Conservation (phyloP, 2,888 invertebrate species). For the Tuta absoluta region DNA sequence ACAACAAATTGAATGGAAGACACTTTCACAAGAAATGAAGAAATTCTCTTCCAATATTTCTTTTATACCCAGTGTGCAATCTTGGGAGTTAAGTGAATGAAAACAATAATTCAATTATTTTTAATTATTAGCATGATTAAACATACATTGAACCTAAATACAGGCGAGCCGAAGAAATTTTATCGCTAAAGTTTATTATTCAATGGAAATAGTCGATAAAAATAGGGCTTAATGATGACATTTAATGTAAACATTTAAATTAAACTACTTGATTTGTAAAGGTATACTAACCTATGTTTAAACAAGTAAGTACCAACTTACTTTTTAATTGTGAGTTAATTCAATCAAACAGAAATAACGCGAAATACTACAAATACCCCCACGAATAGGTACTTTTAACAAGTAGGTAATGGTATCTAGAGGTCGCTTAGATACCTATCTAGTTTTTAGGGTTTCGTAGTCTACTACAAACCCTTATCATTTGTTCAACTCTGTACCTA, state of each 20-base stretch:
- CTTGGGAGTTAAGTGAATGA: background rate
- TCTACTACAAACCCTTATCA: too few species aligned
- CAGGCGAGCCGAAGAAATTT: background rate
- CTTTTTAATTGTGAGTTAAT: too few species aligned
- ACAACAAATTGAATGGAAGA: background rate
- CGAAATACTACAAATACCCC: too few species aligned
- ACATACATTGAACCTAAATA: slow-evolving; percentile 10
- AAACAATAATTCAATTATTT: slow-evolving; percentile 17
- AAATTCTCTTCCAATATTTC: background rate
- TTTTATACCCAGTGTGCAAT: slow-evolving; percentile 1
- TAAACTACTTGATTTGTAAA: background rate
- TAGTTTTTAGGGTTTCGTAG: too few species aligned
- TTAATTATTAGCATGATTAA: slow-evolving; percentile 7
- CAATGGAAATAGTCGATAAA: background rate
- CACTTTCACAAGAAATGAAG: slow-evolving; percentile 3
- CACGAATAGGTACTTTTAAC: too few species aligned
- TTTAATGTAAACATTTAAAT: background rate
- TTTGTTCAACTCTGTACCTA: too few species aligned
- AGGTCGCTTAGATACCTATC: background rate
- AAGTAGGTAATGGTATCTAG: too few species aligned
- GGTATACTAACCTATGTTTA: too few species aligned
- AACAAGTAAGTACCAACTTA: too few species aligned
- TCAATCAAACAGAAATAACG: too few species aligned
- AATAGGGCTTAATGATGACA: background rate
- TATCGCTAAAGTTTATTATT: background rate